These are phyloP conservation scores for Carcharodon carcharias DNA, from an alignment of 2,797 vertebrate species.

Conservation along the genomic window DNA sequence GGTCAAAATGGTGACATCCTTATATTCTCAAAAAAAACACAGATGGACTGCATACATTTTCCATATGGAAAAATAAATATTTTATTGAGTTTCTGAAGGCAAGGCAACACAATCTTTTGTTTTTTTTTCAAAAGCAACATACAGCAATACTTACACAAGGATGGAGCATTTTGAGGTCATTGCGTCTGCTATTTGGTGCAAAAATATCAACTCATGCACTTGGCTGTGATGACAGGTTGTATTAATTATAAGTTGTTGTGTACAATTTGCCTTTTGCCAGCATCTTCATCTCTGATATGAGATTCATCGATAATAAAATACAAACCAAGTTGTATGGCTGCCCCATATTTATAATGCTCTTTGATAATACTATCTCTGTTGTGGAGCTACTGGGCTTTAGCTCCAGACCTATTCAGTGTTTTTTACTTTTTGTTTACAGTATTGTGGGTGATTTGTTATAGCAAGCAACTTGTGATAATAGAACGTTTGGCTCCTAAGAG, in stretches of 20 bases:
- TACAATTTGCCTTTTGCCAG: neutral
- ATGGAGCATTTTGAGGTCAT: neutral
- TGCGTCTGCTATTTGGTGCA: neutral
- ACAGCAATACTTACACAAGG: neutral
- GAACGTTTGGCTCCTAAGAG: neutral
- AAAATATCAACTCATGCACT: neutral
- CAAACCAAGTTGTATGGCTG: neutral
- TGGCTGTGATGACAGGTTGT: neutral
- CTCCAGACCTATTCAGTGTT: neutral
- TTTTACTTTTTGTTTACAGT: neutral
- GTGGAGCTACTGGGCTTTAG: neutral
- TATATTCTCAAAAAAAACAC: neutral
- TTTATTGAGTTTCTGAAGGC: neutral
- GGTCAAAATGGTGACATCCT: conserved; percentile 4
- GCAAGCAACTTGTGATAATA: neutral
- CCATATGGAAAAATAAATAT: neutral
- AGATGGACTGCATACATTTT: neutral
- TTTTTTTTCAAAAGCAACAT: neutral
- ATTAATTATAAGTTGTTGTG: neutral
- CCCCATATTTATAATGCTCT: neutral
- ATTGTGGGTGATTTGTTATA: neutral
- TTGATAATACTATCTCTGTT: neutral
- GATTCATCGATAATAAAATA: neutral
- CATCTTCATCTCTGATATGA: neutral
- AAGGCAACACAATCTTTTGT: neutral